These are phyloP conservation scores for Lycopodina hypogea DNA, from an alignment of 37 sponge, comb jelly and placozoan genomes.

Conservation along the genomic window DNA sequence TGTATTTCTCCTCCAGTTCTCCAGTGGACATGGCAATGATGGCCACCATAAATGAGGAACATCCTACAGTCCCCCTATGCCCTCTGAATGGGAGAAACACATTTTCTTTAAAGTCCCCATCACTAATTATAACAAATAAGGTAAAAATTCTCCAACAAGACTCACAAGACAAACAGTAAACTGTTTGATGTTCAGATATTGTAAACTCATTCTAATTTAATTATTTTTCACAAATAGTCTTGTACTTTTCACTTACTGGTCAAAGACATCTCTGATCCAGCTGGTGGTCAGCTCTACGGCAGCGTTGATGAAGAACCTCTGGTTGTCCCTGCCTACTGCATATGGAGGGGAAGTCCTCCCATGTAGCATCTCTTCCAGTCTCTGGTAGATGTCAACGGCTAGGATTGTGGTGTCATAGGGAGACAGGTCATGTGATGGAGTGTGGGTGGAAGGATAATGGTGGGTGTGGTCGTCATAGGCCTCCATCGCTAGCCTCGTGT, in stretches of 20 bases:
- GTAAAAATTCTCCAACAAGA: too few species aligned
- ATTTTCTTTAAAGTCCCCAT: neutral
- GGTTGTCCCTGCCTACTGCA: constrained; percentile 2
- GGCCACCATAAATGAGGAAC: constrained; percentile 21
- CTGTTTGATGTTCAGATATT: neutral
- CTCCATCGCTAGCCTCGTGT: constrained; percentile 16
- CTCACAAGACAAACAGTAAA: neutral
- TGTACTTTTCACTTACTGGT: constrained; percentile 40
- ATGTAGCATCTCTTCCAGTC: constrained; percentile 5
- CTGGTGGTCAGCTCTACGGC: constrained; percentile 47
- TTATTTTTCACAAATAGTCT: too few species aligned
- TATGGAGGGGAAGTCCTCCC: neutral
- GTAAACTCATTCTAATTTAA: too few species aligned
- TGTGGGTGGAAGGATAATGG: neutral
- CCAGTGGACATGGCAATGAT: constrained; percentile 35
- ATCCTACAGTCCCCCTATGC: constrained; percentile 25
- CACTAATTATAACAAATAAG: neutral
- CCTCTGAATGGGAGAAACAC: constrained; percentile 26
- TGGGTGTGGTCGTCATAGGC: constrained; percentile 3
- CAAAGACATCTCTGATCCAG: constrained; percentile 53
- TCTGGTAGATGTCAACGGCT: constrained; percentile 27
- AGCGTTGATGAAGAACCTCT: constrained; percentile 16
- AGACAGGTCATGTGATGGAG: constrained; percentile 2
- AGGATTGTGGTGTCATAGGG: constrained; percentile 22
- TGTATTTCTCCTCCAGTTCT: constrained; percentile 64